Base-by-base conservation (phyloP, 2,888 invertebrate species). In the Drosophila formosana region DNA sequence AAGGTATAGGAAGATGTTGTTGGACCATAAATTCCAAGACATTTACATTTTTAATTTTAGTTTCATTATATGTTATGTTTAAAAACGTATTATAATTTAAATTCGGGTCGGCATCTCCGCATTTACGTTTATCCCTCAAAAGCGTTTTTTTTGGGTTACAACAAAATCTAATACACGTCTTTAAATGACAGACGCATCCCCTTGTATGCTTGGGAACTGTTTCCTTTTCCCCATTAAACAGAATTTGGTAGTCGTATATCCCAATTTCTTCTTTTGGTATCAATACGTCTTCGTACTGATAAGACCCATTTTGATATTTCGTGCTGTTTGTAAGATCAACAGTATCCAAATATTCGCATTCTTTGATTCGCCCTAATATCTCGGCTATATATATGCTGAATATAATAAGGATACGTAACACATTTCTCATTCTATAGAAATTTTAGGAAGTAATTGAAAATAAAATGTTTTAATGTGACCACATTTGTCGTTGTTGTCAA, bases 321-420 rank as follows among this genome's bases (percentile, higher is more conserved):
- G 25, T 6, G 6, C 75, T 77, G 3, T 41, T 57, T 0, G 70
- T 68, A 13, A 90, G 77, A 50, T 83, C 66, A 4, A 82, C 76
- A 7, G 84, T 77, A 51, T 88, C 82, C 5, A 65, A 64, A 43
- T 61, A 84, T 13, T 66, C 63, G 47, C 88, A 88, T 6, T 32
- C 25, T 9, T 49, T 41, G 30, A 72, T 76, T 8, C 64, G 13
- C 95, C 96, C 95, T 91, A 11, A 92, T 91, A 9, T 13, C n/a
- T 26, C 25, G 30, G 18, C 4, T 37, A 41, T 5, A 41, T 50
- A 7, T 26, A 66, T 1, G 28, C 32, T 13, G 18, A 49, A 4
- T 23, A 49, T 23, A 3, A 11, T 4, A 2, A 37, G 8, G 11
- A 3, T n/a, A 7, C 13, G 2, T 4, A 23, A 26, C 9, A 49